These are phyloP conservation scores for Aleiodes leptofemur DNA, from an alignment of 2,888 invertebrate species.

Conservation along the genomic window DNA sequence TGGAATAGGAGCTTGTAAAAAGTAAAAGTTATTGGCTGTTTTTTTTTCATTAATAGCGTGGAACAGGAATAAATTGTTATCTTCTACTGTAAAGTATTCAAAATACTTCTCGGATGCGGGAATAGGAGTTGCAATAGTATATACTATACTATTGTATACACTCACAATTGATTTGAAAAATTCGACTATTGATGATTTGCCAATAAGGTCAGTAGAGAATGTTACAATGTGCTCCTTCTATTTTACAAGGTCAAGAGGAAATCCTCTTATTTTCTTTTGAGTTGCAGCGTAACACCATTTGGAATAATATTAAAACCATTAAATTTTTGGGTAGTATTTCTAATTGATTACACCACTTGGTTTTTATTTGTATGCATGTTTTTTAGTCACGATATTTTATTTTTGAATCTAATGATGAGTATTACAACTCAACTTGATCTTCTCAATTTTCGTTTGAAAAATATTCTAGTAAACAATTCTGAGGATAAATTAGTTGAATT, in stretches of 20 bases:
- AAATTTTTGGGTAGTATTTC: not conserved
- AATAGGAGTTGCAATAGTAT: not conserved
- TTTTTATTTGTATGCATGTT: not conserved
- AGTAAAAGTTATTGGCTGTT: too few relatives aligned
- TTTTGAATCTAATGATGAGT: conserved; percentile 8
- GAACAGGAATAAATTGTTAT: not conserved
- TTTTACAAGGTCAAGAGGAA: too few relatives aligned
- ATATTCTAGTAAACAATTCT: not conserved
- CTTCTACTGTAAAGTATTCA: not conserved
- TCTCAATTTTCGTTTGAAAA: not conserved
- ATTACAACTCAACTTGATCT: not conserved
- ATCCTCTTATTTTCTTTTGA: too few relatives aligned
- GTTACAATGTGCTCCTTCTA: too few relatives aligned
- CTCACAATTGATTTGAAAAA: not conserved
- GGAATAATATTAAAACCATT: too few relatives aligned
- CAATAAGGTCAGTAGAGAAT: not conserved
- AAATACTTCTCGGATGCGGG: not conserved
- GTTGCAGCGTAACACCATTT: too few relatives aligned
- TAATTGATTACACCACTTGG: not conserved
- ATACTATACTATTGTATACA: too few relatives aligned
- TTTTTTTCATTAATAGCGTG: not conserved
- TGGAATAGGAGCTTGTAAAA: too few relatives aligned
- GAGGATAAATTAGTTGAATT: not conserved
- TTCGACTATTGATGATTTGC: not conserved
- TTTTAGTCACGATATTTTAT: not conserved